Evolutionary conservation across 2,797 vertebrate species (phyloP), one percentile per base, ranked within the genome.

Genomic region (Mallotus villosus): DNA sequence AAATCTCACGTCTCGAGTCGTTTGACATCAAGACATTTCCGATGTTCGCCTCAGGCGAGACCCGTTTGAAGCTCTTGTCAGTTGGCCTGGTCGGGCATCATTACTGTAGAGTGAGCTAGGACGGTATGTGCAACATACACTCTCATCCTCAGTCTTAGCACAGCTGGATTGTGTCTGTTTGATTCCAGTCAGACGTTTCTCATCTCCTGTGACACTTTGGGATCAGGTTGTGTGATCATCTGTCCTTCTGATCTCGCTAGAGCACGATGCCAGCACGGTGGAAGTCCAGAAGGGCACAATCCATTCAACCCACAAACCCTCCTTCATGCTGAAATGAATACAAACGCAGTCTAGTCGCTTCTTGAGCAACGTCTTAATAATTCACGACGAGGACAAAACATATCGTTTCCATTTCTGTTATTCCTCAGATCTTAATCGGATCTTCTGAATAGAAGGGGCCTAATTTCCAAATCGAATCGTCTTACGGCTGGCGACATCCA

Each of bases 41-140:
- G 17, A 55, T 4, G 19, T 32, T 19, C 6, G 14, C 14, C 61
- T 63, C 32, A 22, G 32, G 67, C 67, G 21, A n/a, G 9, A 4
- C 41, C 22, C 22, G 49, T 49, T 55, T 63, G 29, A 37, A 62
- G 70, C 32, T 37, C 60, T 24, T 57, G 46, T 34, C 51, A 57
- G 53, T 58, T 65, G 62, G 53, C 51, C 55, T 64, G 6, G 11
- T 16, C 51, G n/a, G 64, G 22, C 14, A 51, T 66, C 41, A 27
- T 22, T 6, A 49, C 22, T 51, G 22, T 27, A 6, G 22, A 12
- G 24, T 34, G 8, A 34, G 49, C 11, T 12, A 24, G 63, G 24
- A 22, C 12, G 24, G 14, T 14, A 14, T 19, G 46, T 2, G 25
- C 17, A 49, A 16, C 37, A 19, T 24, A 7, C 24, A 49, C 21